Base-by-base conservation (phyloP, 1,140 invertebrate genomes). In the Scylla paramamosain region DNA sequence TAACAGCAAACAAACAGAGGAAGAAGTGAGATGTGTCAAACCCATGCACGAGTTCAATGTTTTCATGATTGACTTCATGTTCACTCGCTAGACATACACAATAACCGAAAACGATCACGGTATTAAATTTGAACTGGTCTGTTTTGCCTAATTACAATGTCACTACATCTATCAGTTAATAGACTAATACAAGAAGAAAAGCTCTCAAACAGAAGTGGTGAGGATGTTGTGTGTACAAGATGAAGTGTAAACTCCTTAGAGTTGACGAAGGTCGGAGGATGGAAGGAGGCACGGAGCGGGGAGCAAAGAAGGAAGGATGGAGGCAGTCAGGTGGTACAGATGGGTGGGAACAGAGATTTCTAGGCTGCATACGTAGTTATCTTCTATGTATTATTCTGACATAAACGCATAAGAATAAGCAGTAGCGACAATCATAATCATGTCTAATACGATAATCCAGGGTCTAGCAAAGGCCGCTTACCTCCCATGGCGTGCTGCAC, bases 401-500 rank as follows among this genome's bases (percentile, higher is more conserved):
- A 87, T 0, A 59, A 29, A 16, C 29, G 87, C 39, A 7, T 12
- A 25, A n/a, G 45, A 45, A 25, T 14, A 77, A n/a, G 29, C 25
- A 91, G 90, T 4, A 87, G 84, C 31, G 31, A 46, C n/a, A 32
- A 1, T 7, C 29, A 3, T 39, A 39, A 39, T 45, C 10, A 59
- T 59, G 10, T 59, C n/a, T 29, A 20, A 90, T 31, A 29, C 46
- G n/a, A 32, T 59, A 48, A 91, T 59, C 89, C 14, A 14, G 12
- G 32, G n/a, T 28, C 8, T 31, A 29, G 52, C 67, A 2, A n/a
- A 25, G 90, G 20, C 90, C 16, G 31, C 92, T 93, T 86, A 93
- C 92, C 92, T 93, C 92, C 91, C 59, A 59, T 59, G 52, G 25
- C n/a, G 39, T n/a, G 28, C 46, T 48, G 83, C 83, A 31, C 45